Base-by-base conservation (phyloP, 1,140 invertebrate species). In the Trichonephila inaurata region DNA sequence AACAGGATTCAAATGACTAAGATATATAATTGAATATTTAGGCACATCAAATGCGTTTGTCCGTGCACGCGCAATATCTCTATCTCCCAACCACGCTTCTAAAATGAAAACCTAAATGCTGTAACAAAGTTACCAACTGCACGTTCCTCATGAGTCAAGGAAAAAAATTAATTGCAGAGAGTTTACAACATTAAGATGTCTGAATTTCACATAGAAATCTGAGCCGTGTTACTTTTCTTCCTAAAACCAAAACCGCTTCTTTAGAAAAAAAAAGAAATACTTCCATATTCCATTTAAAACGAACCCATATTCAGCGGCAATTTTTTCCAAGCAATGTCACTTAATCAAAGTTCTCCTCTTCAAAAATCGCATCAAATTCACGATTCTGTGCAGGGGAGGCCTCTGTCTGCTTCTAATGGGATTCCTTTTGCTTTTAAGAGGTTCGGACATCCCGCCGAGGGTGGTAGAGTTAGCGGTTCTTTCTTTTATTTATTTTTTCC, bases 391-490 rank as follows among this genome's bases (percentile, higher is more conserved):
- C 64, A n/a, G 8, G 64, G 87, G 64, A 64, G 64, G 3, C 21
- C 21, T 44, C 51, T 18, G n/a, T 8, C 19, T 14, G 4, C 7
- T 6, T 12, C 44, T 89, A 88, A 88, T 66, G 86, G 61, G 86
- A n/a, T 60, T 88, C 40, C 61, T 88, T 60, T 88, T 88, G 61
- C 86, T 40, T 66, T 64, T 88, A 89, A 89, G 64, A 44, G n/a
- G 62, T 40, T 89, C 87, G 87, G 87, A 89, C 87, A 89, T 89
- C 61, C 60, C 85, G 58, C 21, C 24, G 33, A 66, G 44, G 19
- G 5, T 66, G 44, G 40, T 33, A 77, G 33, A 77, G 28, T 77
- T 33, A 28, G 28, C 62, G 62, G 33, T 40, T 40, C 33, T 21
- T 62, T n/a, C 61, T 87, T 87, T 86, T 40, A 28, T 87, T 19